A percentile compares a stretch with the other conserved stretches of the same genome.
phyloP scores from a whole-genome alignment of 2,888 invertebrate species.

The Lasioglossum pauxillum region DNA sequence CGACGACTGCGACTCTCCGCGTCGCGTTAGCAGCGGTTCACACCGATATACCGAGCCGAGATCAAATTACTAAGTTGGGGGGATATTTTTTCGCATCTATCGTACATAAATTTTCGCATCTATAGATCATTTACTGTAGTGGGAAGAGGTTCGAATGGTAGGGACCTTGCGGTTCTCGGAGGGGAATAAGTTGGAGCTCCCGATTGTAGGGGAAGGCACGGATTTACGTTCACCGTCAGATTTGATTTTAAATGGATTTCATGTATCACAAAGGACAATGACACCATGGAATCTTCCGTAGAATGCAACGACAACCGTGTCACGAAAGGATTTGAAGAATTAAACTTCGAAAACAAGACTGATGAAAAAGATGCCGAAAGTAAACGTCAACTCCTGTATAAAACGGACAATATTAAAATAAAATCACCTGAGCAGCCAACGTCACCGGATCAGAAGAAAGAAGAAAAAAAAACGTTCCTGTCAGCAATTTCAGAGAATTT shows the following conservation, averaged over 20 bases:
- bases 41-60: too few species aligned
- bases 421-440: background rate
- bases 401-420: background rate
- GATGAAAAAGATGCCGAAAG: constrained; percentile 12
- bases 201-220: background rate
- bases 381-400: constrained; percentile 32
- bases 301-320: constrained; percentile 12
- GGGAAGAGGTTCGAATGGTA: too few species aligned
- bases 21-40: too few species aligned
- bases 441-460: background rate
- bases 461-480: constrained; percentile 20
- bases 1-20: too few species aligned
- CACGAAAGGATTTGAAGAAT: background rate
- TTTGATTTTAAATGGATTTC: constrained; percentile 55
- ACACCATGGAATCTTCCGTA: constrained; percentile 44
- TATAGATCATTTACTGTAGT: too few species aligned
- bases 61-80: too few species aligned
- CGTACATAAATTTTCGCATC: too few species aligned
- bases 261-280: constrained; percentile 40
- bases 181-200: too few species aligned
- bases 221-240: constrained; percentile 51
- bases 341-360: constrained; percentile 9
- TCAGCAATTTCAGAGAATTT: constrained; percentile 52
- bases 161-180: too few species aligned
- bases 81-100: too few species aligned